A percentile compares a stretch with the other conserved stretches of the same genome.
These are phyloP conservation scores for Acrocyrtus sp. DNA, from an alignment of 2,888 invertebrate species.

Conservation along the genomic window DNA sequence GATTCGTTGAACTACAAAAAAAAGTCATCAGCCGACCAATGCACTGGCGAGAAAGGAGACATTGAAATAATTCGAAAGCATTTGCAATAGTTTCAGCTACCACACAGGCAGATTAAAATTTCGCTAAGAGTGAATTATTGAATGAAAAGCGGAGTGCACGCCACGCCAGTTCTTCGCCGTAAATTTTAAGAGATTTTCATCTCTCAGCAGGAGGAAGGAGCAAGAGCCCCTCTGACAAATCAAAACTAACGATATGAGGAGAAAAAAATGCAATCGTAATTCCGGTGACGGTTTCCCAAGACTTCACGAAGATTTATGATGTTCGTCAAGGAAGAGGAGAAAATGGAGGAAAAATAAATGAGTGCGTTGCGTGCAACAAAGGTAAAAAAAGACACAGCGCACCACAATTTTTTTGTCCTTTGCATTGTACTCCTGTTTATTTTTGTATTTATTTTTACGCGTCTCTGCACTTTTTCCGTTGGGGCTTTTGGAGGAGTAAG, in stretches of 20 bases:
- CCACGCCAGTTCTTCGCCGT: too few relatives aligned
- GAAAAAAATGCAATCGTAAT: constrained; percentile 46
- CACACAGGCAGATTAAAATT: too few relatives aligned
- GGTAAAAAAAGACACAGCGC: neutral
- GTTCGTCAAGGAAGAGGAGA: constrained; percentile 35
- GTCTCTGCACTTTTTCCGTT: neutral
- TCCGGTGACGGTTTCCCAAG: constrained; percentile 42
- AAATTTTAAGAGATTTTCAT: too few relatives aligned
- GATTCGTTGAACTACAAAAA: too few relatives aligned
- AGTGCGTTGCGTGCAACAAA: constrained; percentile 34
- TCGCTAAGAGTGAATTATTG: too few relatives aligned
- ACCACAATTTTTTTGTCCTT: neutral
- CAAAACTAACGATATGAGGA: constrained; percentile 45
- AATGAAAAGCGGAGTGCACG: too few relatives aligned
- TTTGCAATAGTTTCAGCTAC: too few relatives aligned
- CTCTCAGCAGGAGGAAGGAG: too few relatives aligned
- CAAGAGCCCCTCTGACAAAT: constrained; percentile 42
- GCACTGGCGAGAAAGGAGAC: too few relatives aligned
- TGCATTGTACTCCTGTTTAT: neutral
- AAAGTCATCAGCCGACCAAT: too few relatives aligned
- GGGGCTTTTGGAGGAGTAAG: too few relatives aligned
- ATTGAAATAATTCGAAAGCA: too few relatives aligned
- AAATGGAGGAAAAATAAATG: constrained; percentile 11
- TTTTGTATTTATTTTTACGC: constrained; percentile 5
- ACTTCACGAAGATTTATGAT: constrained; percentile 51